phyloP scores from a whole-genome alignment of 2,888 invertebrate species.

The Oegoconia quadripuncta region DNA sequence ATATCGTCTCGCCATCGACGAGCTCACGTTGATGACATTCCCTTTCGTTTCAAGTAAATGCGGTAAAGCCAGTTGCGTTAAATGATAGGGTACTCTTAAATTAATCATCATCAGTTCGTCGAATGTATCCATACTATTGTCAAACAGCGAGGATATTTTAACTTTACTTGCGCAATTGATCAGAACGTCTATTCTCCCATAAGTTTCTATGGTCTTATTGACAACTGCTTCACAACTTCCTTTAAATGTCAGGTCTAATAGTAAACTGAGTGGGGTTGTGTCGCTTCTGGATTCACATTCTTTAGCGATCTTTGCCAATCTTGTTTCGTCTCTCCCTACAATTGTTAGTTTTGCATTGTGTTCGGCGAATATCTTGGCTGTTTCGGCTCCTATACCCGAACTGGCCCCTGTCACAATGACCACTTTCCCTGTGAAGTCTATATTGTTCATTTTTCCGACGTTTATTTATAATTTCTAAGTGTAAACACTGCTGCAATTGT shows the following conservation, averaged over 20 bases:
- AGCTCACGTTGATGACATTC: constrained; percentile 43
- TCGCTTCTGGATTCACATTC: constrained; percentile 29
- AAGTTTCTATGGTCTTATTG: constrained; percentile 36
- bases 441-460: constrained; percentile 27
- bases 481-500: neutral
- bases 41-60: constrained; percentile 44
- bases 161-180: constrained; percentile 44
- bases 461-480: neutral
- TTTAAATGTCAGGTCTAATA: constrained; percentile 32
- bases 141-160: constrained; percentile 34
- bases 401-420: constrained; percentile 50
- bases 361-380: constrained; percentile 35
- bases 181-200: constrained; percentile 41
- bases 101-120: constrained; percentile 47
- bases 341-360: constrained; percentile 38
- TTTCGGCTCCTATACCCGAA: constrained; percentile 47
- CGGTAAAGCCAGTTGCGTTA: constrained; percentile 41
- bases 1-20: constrained; percentile 33
- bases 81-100: constrained; percentile 39
- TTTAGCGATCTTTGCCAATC: constrained; percentile 32
- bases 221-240: constrained; percentile 40
- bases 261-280: constrained; percentile 28
- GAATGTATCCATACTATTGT: constrained; percentile 35
- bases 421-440: constrained; percentile 42
- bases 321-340: constrained; percentile 37